Conservation (phyloP, 2,797 vertebrate species). For the Sebastolobus alascanus region DNA sequence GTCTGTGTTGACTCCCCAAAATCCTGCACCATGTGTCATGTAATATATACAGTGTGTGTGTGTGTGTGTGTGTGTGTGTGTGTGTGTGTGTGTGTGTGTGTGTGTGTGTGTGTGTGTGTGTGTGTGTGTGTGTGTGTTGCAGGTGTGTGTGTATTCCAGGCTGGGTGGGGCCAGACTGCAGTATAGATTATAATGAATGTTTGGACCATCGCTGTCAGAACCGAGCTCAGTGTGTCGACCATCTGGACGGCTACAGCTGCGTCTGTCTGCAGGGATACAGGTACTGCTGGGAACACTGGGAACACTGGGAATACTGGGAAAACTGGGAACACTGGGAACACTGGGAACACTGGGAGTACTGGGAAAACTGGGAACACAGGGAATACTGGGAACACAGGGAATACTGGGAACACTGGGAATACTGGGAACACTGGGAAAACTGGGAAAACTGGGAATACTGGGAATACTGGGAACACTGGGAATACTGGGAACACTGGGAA, state of each 20-base stretch:
- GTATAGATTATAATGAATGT: conserved; percentile 90
- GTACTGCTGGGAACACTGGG: conserved; percentile 39
- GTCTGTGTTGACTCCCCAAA: conserved; percentile 16
- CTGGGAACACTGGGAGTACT: too few relatives aligned
- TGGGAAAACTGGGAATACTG: too few relatives aligned
- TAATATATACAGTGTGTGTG: conserved; percentile 66
- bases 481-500: too few relatives aligned
- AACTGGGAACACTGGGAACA: neutral
- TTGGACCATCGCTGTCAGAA: conserved; percentile 92
- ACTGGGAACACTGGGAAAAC: too few relatives aligned
- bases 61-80: conserved; percentile 71
- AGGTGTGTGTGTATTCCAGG: conserved; percentile 93
- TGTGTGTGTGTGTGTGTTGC: conserved; percentile 31
- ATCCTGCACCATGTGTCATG: conserved; percentile 3
- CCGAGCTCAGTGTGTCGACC: conserved; percentile 89
- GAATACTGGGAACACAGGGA: neutral
- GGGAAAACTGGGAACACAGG: too few relatives aligned
- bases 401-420: too few relatives aligned
- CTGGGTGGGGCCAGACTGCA: conserved; percentile 91
- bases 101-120: conserved; percentile 81
- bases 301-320: too few relatives aligned
- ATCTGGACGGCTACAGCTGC: conserved; percentile 91
- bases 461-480: too few relatives aligned
- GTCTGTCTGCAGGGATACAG: conserved; percentile 84
- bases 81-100: conserved; percentile 20